A percentile compares a stretch with the other conserved stretches of the same genome.
phyloP scores from a whole-genome alignment of 2,113 vertebrate genomes.

The Eurystomus gularis region DNA sequence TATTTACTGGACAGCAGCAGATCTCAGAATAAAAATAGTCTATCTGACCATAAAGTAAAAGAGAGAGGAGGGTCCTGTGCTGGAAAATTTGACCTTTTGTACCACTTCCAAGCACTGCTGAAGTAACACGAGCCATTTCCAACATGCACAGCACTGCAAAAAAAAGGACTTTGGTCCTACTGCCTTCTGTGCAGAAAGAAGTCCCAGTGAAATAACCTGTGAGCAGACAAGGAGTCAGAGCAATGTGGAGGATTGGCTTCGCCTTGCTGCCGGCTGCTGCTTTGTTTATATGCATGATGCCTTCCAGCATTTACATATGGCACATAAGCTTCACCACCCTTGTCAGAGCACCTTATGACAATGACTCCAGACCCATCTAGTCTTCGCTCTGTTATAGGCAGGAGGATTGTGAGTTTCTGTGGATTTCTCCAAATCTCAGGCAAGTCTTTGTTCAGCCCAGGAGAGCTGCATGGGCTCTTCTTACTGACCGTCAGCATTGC shows the following conservation, averaged over 20 bases:
- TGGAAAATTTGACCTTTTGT: not conserved
- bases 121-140: not conserved
- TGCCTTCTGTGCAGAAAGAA: not conserved
- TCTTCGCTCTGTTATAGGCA: not conserved
- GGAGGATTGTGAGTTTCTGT: not conserved
- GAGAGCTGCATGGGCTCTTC: not conserved
- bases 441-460: not conserved
- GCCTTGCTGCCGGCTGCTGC: not conserved
- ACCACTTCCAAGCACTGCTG: not conserved
- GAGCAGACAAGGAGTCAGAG: not conserved
- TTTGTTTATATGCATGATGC: not conserved
- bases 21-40: constrained; percentile 70
- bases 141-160: not conserved
- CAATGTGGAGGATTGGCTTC: not conserved
- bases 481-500: not conserved
- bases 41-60: constrained; percentile 70
- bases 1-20: constrained; percentile 82
- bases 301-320: not conserved
- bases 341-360: not conserved
- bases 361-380: not conserved
- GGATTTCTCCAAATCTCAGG: not conserved
- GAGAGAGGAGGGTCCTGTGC: not conserved
- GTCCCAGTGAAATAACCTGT: not conserved
- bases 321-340: not conserved
- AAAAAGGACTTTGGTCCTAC: not conserved